Base-by-base conservation (phyloP, 2,888 invertebrate genomes). In the Tenthredo scrophulariae region DNA sequence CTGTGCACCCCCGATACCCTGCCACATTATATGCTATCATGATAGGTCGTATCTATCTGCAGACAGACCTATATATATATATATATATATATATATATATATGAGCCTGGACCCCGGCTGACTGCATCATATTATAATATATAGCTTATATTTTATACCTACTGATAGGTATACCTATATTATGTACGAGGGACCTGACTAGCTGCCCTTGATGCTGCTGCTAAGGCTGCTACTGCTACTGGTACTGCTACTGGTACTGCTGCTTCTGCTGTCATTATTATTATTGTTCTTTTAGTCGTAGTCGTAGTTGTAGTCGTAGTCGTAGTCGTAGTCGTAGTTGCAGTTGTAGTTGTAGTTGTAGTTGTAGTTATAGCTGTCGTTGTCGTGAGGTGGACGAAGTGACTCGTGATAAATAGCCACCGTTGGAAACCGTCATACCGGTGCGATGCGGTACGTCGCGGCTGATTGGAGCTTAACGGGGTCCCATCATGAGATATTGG, bases 391-490 rank as follows among this genome's bases (percentile, higher is more conserved):
- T 84, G 87, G 84, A 86, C 84, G 84, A 88, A 87, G 85, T 88
- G 87, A 87, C 87, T 87, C 87, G 87, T 88, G 90, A 91, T 89
- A 88, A 91, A 89, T 89, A 89, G 87, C 88, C 87, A 86, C 58
- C 15, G 58, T 62, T 65, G 33, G 54, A n/a, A 79, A 85, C 58
- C 65, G 79, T 79, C 84, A n/a, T n/a, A 74, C 29, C n/a, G 77
- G 79, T 29, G 65, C 82, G 70, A 50, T 40, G 54, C 54, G 67
- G 43, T 67, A 75, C 75, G 50, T 86, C 72, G 84, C 85, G 85
- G 84, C 87, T 91, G 90, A 91, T 91, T 90, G 91, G 90, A 86
- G 88, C 88, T 89, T 90, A 83, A 89, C 86, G 89, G 86, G 70
- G 83, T 67, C 83, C 67, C 83, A 50, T 67, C 67, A 83, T 67